phyloP scores from a whole-genome alignment of 1,140 invertebrate species.

The Trichonephila clavata region DNA sequence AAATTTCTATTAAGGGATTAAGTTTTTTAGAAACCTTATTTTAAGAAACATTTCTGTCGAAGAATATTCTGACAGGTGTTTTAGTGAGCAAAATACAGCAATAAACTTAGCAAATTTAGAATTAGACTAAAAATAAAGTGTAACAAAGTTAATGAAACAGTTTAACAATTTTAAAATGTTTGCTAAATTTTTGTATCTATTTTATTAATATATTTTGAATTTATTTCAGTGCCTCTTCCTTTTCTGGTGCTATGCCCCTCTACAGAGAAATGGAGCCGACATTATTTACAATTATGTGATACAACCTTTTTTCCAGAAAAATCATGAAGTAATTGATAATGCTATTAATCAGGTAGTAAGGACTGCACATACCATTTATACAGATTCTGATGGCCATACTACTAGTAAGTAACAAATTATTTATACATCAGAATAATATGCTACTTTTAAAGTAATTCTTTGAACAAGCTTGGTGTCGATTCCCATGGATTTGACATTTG shows the following conservation, averaged over 20 bases:
- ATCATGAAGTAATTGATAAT: constrained; percentile 50
- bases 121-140: too few species aligned
- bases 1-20: too few species aligned
- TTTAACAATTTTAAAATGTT: too few species aligned
- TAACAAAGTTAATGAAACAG: too few species aligned
- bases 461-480: too few species aligned
- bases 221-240: constrained; percentile 46
- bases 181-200: not conserved
- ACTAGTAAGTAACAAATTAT: not conserved
- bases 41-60: too few species aligned
- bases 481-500: too few species aligned
- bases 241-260: constrained; percentile 57
- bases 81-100: too few species aligned
- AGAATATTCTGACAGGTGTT: too few species aligned
- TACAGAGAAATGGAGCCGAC: constrained; percentile 56
- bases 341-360: constrained; percentile 33
- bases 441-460: too few species aligned
- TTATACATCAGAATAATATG: not conserved
- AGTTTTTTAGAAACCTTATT: too few species aligned
- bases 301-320: constrained; percentile 47
- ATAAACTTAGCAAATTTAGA: too few species aligned
- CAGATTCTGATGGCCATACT: constrained; percentile 27
- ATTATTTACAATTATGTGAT: constrained; percentile 35
- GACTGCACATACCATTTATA: constrained; percentile 48
- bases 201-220: not conserved